Base-by-base conservation (phyloP, 2,113 vertebrate species). In the Ellobius talpinus region DNA sequence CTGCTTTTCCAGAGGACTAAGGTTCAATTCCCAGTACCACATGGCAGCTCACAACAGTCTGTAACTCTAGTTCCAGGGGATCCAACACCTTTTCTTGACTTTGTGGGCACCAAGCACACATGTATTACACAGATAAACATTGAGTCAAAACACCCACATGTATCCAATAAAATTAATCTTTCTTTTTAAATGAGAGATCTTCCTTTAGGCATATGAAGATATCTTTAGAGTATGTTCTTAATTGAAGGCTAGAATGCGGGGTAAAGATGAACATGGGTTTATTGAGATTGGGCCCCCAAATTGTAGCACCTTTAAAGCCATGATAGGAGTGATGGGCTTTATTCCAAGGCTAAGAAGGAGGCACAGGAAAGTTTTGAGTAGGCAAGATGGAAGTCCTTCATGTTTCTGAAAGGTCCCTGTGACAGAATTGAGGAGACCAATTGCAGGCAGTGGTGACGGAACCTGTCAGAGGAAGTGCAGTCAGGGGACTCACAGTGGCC, bases 401-500 rank as follows among this genome's bases (percentile, higher is more conserved):
- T 95, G 89, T 89, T 93, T 63, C 76, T 89, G 79, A 26, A 89
- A 91, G 55, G n/a, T 74, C 39, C 11, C 2, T 63, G 8, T 77
- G 65, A 65, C 13, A 24, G 7, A 50, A 19, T 12, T 33, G 19
- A n/a, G 33, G 42, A 89, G 84, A 89, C 50, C 58, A 72, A 68
- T 82, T 52, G 7, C 33, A 87, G 52, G 24, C 33, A 26, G 73
- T 52, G 77, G 61, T 36, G 72, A 74, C 8, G 50, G 74, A 68
- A 42, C 63, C 31, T 72, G 0, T 31, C n/a, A 90, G 36, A 31
- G 50, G 26, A 21, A 14, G 26, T 50, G 14, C 33, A 72, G 33
- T 12, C 17, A 39, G 72, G 9, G 61, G 45, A 65, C 61, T 42
- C 13, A 5, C 58, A 7, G 79, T 52, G 26, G 21, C 45, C 70